Base-by-base conservation (phyloP, 2,797 vertebrate genomes). In the Gila robusta region DNA sequence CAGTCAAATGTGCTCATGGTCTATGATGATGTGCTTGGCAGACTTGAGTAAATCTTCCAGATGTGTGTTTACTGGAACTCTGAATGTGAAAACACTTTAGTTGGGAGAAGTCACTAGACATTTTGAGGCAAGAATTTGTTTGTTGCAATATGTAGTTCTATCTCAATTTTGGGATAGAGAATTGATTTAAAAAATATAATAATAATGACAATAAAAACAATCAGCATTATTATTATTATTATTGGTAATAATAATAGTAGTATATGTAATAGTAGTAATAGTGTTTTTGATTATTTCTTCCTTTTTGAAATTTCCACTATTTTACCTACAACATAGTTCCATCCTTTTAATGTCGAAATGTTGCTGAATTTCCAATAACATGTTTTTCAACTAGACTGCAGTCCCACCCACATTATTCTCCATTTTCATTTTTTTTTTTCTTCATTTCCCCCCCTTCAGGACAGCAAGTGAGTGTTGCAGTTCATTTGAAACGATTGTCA, bases 401-500 rank as follows among this genome's bases (percentile, higher is more conserved):
- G 35, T 78, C 37, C 21, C 8, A 23, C 54, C 21, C 23, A 81
- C 16, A 49, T 80, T 74, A 73, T 52, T 80, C 77, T 54, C 41
- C 21, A 73, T 73, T 44, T 70, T 19, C 47, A 49, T 54, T 32
- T 41, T 16, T 26, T 54, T 28, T 19, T 21, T 12, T 54, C 6
- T 21, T 21, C 26, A 8, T 81, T 23, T 66, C 0, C 12, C 16
- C 9, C 19, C 59, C 49, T 80, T 77, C 67, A 72, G 74, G 77
- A 87, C 73, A 56, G 62, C 79, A 86, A 85, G 84, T 74, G 76
- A 88, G 79, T 85, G 76, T 83, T 83, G 80, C 85, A 86, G 90
- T 85, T 88, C 84, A 88, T 90, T 90, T 90, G 80, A 87, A 85
- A 79, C 59, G 28, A 86, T 85, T 83, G 88, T 64, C 88, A 87